Evolutionary conservation across 1,140 invertebrate species (phyloP).

Genomic region (Parapsyche elsis): DNA sequence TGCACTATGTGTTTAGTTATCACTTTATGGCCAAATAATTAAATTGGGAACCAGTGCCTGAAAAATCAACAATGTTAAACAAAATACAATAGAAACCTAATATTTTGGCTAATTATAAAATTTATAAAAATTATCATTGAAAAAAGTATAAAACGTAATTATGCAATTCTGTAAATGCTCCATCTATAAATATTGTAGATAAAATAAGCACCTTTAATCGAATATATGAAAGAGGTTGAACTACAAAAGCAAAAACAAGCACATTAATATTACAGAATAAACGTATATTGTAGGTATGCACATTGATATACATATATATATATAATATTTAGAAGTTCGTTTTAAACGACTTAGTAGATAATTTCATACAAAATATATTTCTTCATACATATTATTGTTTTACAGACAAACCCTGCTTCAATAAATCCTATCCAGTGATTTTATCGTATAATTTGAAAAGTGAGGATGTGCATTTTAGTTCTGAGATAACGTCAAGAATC

Average conservation of each 20-base stretch:
- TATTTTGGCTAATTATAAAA: neutral
- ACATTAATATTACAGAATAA: neutral
- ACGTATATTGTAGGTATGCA: neutral
- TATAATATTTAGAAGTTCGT: conserved; percentile 27
- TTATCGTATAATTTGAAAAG: too few relatives aligned
- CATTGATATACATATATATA: neutral
- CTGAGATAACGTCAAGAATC: too few relatives aligned
- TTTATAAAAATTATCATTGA: neutral
- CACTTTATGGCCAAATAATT: too few relatives aligned
- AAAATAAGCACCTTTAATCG: neutral
- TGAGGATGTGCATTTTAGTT: too few relatives aligned
- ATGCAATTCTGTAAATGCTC: neutral
- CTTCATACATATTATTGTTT: conserved; percentile 39
- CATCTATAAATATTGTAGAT: neutral
- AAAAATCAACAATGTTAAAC: too few relatives aligned
- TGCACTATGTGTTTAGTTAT: too few relatives aligned
- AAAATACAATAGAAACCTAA: neutral
- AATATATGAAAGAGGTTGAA: neutral
- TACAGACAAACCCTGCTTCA: conserved; percentile 36
- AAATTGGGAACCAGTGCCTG: too few relatives aligned
- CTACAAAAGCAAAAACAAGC: neutral
- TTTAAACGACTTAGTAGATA: conserved; percentile 34
- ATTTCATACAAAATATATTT: conserved; percentile 40
- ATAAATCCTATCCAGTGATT: neutral
- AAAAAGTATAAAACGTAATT: neutral